phyloP scores from a whole-genome alignment of 2,888 invertebrate genomes.

The Coenonympha arcania region DNA sequence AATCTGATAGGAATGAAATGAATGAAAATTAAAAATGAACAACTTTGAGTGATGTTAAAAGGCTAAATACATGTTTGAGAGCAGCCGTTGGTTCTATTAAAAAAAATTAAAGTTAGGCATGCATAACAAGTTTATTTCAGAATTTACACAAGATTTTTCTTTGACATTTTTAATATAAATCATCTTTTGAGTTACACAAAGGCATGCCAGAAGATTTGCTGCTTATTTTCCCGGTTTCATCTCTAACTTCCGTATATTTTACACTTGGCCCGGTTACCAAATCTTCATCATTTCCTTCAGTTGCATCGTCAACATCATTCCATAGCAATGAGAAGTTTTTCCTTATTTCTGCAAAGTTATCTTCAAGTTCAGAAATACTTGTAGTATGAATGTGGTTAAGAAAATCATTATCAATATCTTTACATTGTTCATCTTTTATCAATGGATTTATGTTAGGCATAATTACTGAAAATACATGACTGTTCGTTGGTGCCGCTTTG shows the following conservation, averaged over 20 bases:
- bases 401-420: not conserved
- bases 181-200: conserved; percentile 2
- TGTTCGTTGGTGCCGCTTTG: conserved; percentile 6
- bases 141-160: not conserved
- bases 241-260: conserved; percentile 29
- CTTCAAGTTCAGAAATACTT: conserved; percentile 8
- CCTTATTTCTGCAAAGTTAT: conserved; percentile 15
- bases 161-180: not conserved
- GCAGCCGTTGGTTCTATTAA: too few relatives aligned
- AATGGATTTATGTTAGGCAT: conserved; percentile 6
- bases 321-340: conserved; percentile 21
- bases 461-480: conserved; percentile 14
- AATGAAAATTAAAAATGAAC: too few relatives aligned
- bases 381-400: not conserved
- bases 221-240: conserved; percentile 28
- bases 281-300: not conserved
- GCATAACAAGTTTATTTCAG: too few relatives aligned
- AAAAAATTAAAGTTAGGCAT: too few relatives aligned
- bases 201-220: not conserved
- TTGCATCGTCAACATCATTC: conserved; percentile 20
- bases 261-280: not conserved
- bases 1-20: too few relatives aligned
- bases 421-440: not conserved
- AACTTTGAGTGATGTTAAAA: too few relatives aligned
- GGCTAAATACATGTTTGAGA: too few relatives aligned